A percentile compares a stretch with the other conserved stretches of the same genome.
Conservation (phyloP, 2,888 invertebrate genomes). For the Arrhopalites spinosus region DNA sequence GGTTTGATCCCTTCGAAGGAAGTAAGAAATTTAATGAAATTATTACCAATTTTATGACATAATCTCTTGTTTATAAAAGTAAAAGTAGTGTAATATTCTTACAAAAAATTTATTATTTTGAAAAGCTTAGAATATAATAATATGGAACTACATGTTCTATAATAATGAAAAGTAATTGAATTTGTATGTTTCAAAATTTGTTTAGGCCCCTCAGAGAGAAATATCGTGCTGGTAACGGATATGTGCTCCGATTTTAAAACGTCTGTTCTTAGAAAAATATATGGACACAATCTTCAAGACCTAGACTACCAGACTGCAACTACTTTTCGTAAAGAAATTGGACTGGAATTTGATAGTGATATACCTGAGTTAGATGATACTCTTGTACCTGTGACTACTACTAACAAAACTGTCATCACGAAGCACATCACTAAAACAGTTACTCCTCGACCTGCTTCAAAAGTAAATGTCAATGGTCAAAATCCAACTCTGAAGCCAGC, state of each 20-base stretch:
- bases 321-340: neutral
- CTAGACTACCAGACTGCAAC: neutral
- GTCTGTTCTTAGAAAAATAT: neutral
- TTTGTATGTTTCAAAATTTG: neutral
- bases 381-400: neutral
- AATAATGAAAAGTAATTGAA: neutral
- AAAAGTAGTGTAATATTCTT: no score
- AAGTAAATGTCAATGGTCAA: neutral
- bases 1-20: slow-evolving; percentile 64
- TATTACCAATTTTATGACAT: no score
- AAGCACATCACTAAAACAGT: neutral
- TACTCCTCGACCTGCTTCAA: neutral
- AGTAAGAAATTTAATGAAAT: slow-evolving; percentile 56
- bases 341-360: slow-evolving; percentile 1
- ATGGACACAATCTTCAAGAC: neutral
- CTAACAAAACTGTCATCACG: neutral
- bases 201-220: slow-evolving; percentile 69
- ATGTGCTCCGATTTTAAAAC: neutral
- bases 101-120: no score
- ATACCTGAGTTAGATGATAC: neutral
- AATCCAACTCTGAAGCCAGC: neutral
- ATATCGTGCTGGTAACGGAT: slow-evolving; percentile 78
- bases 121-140: no score
- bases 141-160: no score
- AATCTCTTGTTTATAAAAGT: no score